Percentiles rank a stretch among this genome's conserved stretches.
These are phyloP conservation scores for Pseudomyrmex flavicornis DNA, from an alignment of 1,140 invertebrate species.

Conservation along the genomic window DNA sequence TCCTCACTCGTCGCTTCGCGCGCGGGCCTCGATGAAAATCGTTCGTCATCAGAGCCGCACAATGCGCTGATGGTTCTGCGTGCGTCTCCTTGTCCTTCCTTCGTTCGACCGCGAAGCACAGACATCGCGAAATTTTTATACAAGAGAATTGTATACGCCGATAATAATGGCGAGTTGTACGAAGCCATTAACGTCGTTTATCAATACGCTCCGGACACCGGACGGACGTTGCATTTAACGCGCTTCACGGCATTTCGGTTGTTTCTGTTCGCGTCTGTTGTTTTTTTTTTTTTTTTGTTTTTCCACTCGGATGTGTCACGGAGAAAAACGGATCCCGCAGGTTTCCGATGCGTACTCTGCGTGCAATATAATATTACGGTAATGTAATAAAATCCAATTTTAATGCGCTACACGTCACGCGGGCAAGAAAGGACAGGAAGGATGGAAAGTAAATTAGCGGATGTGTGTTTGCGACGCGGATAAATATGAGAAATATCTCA, in stretches of 20 bases:
- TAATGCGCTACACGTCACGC: background rate
- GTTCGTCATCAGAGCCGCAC: slow-evolving; percentile 29
- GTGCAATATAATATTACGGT: background rate
- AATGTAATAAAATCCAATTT: slow-evolving; percentile 19
- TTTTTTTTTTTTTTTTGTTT: slow-evolving; percentile 30
- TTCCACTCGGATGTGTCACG: background rate
- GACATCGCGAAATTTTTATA: background rate
- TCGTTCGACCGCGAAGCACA: too few relatives aligned
- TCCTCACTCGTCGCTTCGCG: slow-evolving; percentile 13
- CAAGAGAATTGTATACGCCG: background rate
- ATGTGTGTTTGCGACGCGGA: background rate
- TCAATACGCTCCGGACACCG: background rate
- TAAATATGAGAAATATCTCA: background rate
- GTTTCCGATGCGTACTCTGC: background rate
- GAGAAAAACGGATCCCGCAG: slow-evolving; percentile 2
- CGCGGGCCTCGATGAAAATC: slow-evolving; percentile 38
- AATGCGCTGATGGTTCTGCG: too few relatives aligned
- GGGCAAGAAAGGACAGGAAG: background rate
- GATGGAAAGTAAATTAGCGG: background rate
- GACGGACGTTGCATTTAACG: background rate
- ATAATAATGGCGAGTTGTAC: background rate
- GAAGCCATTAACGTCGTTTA: background rate
- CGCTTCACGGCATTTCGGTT: background rate
- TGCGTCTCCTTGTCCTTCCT: too few relatives aligned
- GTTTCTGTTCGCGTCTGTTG: background rate